Evolutionary conservation across 2,888 invertebrate species (phyloP).

Genomic region (Cryptophagus acutangulus): DNA sequence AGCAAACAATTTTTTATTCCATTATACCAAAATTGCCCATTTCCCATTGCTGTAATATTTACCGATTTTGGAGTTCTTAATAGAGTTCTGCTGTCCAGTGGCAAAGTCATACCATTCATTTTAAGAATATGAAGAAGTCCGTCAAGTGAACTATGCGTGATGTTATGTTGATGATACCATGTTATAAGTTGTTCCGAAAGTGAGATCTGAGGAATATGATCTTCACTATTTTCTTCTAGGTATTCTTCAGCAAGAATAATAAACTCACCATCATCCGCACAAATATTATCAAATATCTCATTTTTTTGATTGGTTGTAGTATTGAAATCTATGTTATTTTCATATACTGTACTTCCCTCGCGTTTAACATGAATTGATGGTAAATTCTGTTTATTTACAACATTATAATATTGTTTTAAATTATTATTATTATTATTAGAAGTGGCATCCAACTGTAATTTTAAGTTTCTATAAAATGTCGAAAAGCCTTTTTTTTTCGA

Average conservation of each 20-base stretch:
- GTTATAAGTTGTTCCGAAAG: not conserved
- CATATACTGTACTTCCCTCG: not conserved
- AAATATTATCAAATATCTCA: not conserved
- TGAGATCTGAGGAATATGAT: not conserved
- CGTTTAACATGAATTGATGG: not conserved
- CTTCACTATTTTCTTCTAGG: not conserved
- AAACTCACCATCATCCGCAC: not conserved
- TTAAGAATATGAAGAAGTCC: conserved; percentile 12
- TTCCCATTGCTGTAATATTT: conserved; percentile 10
- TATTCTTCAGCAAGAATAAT: not conserved
- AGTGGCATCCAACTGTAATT: not conserved
- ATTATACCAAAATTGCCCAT: conserved; percentile 20
- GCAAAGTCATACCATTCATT: conserved; percentile 9
- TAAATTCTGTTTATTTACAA: not conserved
- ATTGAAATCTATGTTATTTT: not conserved
- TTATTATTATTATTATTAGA: not conserved
- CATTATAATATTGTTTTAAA: no score
- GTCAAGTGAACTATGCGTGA: not conserved
- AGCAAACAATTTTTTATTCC: conserved; percentile 16
- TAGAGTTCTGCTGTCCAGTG: conserved; percentile 18
- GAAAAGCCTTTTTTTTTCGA: not conserved
- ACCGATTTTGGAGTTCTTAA: conserved; percentile 15
- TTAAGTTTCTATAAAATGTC: conserved; percentile 1
- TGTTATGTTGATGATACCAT: not conserved
- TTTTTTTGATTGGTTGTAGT: not conserved